Base-by-base conservation (phyloP, 2,888 invertebrate species). In the Pseudolycoriella hygida region DNA sequence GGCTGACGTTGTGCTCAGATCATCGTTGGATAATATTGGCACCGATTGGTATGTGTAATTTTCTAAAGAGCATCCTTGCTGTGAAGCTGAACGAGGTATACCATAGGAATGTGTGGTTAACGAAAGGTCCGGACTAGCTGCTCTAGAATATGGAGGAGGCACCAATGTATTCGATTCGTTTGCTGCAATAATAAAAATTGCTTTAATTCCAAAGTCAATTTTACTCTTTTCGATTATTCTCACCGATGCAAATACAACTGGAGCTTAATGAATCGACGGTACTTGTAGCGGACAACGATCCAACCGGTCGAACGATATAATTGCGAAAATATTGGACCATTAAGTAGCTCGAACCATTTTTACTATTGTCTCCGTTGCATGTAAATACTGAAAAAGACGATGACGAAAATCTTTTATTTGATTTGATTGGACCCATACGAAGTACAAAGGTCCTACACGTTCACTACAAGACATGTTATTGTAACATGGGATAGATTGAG, bases 251-350 rank as follows among this genome's bases (percentile, higher is more conserved):
- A 65, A 85, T 78, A 67, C 81, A 86, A 69, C 84, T 86, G 55
- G 86, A 87, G 67, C 80, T 86, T 56, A 87, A 71, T 53, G 86
- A 87, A 64, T 87, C 87, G 54, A 83, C 76, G 52, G 86, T 87
- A 67, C 86, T 87, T 50, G 86, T 79, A 54, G 84, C 85, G 50
- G 86, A 86, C 54, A 87, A 58, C 49, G 86, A 80, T 76, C 77
- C 76, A 56, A 77, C 76, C 40, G 80, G 79, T 44, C 80, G 70
- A 50, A 80, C 78, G 52, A 82, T 79, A 58, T 80, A 81, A 64
- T 82, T 82, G 52, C 82, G 73, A 67, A 82, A 81, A 65, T 82
- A 87, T 57, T 86, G 86, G 53, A 86, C 85, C 75, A 87, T 86
- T 43, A 86, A 69, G 57, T 80, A 84, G 55, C 81, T 82, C 39